These are phyloP conservation scores for Cuculus canorus DNA, from an alignment of 2,797 vertebrate genomes.

Conservation along the genomic window DNA sequence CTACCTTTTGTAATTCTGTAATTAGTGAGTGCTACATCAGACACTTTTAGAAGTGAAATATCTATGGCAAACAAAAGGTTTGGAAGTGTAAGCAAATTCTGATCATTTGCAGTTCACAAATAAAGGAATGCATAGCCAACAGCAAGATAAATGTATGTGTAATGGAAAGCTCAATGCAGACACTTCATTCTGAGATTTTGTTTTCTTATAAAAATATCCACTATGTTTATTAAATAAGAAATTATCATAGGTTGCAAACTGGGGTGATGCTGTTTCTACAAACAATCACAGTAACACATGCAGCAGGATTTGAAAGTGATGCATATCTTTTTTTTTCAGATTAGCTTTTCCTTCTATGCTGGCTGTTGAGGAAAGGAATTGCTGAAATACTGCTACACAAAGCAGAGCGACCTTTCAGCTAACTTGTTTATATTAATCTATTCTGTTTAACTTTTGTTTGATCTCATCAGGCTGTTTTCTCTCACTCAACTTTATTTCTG, in stretches of 20 bases:
- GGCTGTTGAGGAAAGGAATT: conserved; percentile 3
- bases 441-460: conserved; percentile 62
- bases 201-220: conserved; percentile 5
- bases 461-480: conserved; percentile 59
- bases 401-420: conserved; percentile 23
- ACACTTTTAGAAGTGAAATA: conserved; percentile 44
- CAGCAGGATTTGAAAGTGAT: conserved; percentile 41
- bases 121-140: conserved; percentile 33
- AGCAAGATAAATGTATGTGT: conserved; percentile 9
- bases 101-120: conserved; percentile 49
- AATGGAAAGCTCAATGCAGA: conserved; percentile 28
- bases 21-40: conserved; percentile 48
- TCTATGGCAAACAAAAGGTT: conserved; percentile 32
- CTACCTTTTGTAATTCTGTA: conserved; percentile 67
- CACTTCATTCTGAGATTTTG: neutral
- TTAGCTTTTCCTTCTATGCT: conserved; percentile 26
- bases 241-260: conserved; percentile 15
- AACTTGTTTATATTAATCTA: conserved; percentile 32
- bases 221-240: neutral
- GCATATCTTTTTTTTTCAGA: neutral
- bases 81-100: conserved; percentile 24
- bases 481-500: conserved; percentile 61
- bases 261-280: conserved; percentile 35
- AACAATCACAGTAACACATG: conserved; percentile 44
- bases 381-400: conserved; percentile 36